Conservation (phyloP, 1,140 invertebrate species). For the Protaetia brevitarsis region DNA sequence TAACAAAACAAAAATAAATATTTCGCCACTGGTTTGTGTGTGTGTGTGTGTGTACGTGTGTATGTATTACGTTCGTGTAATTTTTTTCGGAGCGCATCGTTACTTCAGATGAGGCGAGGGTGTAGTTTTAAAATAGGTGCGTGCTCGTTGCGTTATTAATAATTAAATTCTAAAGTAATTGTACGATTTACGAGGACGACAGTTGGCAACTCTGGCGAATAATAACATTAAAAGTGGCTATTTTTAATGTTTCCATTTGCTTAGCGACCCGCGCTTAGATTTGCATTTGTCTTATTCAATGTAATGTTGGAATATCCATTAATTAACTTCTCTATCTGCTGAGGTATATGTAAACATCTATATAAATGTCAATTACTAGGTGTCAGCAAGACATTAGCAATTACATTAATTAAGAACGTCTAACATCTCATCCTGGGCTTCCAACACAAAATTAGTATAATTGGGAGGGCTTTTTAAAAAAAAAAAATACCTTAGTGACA, state of each 20-base stretch:
- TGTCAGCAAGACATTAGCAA: background rate
- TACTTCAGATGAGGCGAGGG: background rate
- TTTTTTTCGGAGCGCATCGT: background rate
- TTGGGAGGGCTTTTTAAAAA: too few relatives aligned
- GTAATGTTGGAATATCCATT: background rate
- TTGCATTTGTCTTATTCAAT: background rate
- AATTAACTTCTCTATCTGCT: background rate
- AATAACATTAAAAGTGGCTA: constrained; percentile 7
- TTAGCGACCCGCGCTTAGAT: background rate
- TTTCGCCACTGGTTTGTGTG: constrained; percentile 8
- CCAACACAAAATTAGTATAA: background rate
- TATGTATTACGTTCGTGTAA: too few relatives aligned
- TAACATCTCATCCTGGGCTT: background rate
- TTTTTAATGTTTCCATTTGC: background rate
- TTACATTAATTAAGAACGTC: constrained; percentile 9
- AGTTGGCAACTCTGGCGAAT: constrained; percentile 5
- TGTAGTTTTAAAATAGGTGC: constrained; percentile 4
- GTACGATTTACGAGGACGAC: constrained; percentile 13
- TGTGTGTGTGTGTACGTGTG: constrained; percentile 7
- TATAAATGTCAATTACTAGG: background rate
- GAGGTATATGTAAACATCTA: background rate
- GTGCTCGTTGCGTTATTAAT: background rate
- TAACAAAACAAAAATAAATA: constrained; percentile 19
- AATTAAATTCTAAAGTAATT: constrained; percentile 19
- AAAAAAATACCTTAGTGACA: too few relatives aligned